Evolutionary conservation across 2,797 vertebrate genomes (phyloP).

Genomic region (Pantherophis vulpinus): DNA sequence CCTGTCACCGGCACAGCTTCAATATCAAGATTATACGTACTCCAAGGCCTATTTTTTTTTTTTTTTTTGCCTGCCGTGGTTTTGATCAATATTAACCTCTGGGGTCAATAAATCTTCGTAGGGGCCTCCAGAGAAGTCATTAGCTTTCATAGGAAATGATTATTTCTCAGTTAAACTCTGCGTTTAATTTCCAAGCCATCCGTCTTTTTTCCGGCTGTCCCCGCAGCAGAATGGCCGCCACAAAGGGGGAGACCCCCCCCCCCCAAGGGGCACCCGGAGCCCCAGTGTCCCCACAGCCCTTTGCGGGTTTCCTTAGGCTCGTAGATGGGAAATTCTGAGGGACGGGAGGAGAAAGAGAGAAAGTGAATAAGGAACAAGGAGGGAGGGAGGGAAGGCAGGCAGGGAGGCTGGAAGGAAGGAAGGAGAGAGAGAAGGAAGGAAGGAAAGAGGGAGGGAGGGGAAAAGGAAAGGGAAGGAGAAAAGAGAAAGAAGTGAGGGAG

Average conservation of each 20-base stretch:
- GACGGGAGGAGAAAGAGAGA: background rate
- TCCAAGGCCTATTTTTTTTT: constrained; percentile 60
- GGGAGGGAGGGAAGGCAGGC: too few relatives aligned
- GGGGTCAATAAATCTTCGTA: constrained; percentile 71
- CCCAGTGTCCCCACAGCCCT: background rate
- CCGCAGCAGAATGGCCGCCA: constrained; percentile 6
- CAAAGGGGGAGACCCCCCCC: constrained; percentile 9
- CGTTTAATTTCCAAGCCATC: constrained; percentile 66
- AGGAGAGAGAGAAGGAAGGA: background rate
- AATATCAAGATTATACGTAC: constrained; percentile 52
- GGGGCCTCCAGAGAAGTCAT: constrained; percentile 66
- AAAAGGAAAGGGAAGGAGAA: background rate
- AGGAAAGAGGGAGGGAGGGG: background rate
- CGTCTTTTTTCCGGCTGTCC: constrained; percentile 58
- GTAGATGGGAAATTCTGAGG: rapidly evolving
- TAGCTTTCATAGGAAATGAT: constrained; percentile 71
- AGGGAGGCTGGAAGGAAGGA: background rate
- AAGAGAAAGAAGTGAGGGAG: background rate
- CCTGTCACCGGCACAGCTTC: constrained; percentile 52
- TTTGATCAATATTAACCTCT: constrained; percentile 62
- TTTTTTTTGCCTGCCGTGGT: constrained; percentile 55
- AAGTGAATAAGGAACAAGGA: background rate
- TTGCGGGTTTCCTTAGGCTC: background rate
- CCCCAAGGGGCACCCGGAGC: background rate
- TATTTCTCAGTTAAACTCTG: constrained; percentile 70